Percentiles rank a stretch among this genome's conserved stretches.
Conservation (phyloP, 2,113 vertebrate species). For the Ellobius talpinus region DNA sequence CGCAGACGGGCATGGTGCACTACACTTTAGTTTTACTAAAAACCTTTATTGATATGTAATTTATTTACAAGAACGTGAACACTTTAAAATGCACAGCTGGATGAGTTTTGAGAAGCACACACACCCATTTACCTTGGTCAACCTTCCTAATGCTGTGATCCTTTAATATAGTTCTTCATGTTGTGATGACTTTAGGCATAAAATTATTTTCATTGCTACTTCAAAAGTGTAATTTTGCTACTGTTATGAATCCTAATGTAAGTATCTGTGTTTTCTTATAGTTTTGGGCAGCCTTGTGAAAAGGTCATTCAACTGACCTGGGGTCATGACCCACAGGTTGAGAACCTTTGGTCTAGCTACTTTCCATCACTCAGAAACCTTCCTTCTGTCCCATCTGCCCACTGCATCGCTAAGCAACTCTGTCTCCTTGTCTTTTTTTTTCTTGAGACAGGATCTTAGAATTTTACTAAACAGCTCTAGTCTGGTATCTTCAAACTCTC, state of each 20-base stretch:
- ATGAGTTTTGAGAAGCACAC: slow-evolving; percentile 24
- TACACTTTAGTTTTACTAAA: not conserved
- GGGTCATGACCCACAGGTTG: not conserved
- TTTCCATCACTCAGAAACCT: not conserved
- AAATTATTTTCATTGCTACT: not conserved
- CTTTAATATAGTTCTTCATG: not conserved
- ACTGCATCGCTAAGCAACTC: not conserved
- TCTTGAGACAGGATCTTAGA: not conserved
- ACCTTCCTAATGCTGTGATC: not conserved
- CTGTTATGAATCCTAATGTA: not conserved
- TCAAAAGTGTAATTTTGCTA: not conserved
- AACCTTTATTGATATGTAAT: not conserved
- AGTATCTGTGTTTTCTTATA: not conserved
- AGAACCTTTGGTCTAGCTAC: not conserved
- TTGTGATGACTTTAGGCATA: not conserved
- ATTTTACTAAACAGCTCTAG: not conserved
- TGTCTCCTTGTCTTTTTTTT: not conserved
- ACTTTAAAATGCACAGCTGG: not conserved
- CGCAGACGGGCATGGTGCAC: too few relatives aligned
- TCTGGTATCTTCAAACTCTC: not conserved
- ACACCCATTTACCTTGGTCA: not conserved
- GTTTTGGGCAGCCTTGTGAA: not conserved
- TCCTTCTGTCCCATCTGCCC: not conserved
- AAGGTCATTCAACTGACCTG: not conserved
- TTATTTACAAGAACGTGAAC: not conserved